These are phyloP conservation scores for Octodon degus DNA, from an alignment of 2,113 vertebrate species.

Conservation along the genomic window DNA sequence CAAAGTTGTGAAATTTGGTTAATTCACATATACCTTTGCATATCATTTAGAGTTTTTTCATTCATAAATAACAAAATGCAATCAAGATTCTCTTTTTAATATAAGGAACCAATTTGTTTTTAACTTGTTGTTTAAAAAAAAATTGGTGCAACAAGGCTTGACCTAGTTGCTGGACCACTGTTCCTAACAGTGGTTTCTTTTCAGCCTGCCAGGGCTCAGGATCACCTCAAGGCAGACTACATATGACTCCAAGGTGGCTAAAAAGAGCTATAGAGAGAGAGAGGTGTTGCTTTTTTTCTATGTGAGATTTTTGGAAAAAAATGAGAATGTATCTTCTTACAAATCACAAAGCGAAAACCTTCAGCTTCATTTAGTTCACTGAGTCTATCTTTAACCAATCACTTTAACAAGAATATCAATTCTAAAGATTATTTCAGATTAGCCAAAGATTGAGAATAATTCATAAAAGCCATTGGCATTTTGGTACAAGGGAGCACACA, in stretches of 20 bases:
- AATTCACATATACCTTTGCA: background rate
- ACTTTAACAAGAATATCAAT: background rate
- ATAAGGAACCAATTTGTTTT: background rate
- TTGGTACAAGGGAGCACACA: background rate
- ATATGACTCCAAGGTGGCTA: background rate
- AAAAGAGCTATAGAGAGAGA: background rate
- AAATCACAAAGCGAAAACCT: background rate
- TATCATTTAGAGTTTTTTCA: background rate
- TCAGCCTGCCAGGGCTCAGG: background rate
- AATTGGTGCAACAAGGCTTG: background rate
- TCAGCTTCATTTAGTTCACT: background rate
- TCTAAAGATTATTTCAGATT: slow-evolving; percentile 29
- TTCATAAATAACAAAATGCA: background rate
- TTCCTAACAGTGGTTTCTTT: background rate
- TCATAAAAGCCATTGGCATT: background rate
- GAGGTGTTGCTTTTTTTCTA: background rate
- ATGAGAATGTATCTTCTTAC: background rate
- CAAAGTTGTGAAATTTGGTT: background rate
- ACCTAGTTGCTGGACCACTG: background rate
- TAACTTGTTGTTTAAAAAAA: background rate
- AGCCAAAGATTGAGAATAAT: background rate
- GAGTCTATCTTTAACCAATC: background rate
- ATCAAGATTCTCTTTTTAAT: background rate
- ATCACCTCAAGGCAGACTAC: background rate
- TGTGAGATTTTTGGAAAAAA: background rate